Evolutionary conservation across 2,888 invertebrate species (phyloP), one percentile per base, ranked within the genome.

Genomic region (Andrena haemorrhoa): DNA sequence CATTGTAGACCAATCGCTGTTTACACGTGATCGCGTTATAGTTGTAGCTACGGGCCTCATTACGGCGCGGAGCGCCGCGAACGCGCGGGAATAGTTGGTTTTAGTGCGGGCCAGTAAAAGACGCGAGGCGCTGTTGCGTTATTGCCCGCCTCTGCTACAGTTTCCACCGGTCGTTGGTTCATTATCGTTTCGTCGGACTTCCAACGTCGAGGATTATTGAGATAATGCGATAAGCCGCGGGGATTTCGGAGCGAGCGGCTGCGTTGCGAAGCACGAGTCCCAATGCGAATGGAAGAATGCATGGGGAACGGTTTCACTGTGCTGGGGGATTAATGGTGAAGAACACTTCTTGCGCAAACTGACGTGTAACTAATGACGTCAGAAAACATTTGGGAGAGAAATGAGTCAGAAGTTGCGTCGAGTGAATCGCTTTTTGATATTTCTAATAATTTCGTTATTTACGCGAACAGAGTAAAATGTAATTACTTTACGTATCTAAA

Each of bases 1-100:
- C 63, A 81, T 83, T 77, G 80, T 85, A 66, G 70, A 60, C 73
- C 56, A 70, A 41, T 69, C 64, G 82, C 82, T 79, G 87, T 88
- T 88, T 89, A 84, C 87, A 82, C 80, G 87, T 88, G 84, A 87
- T 86, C 86, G 75, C 53, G 61, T 83, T 84, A 84, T 80, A 80
- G 77, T 79, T 78, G 23, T 51, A 75, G 82, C 82, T 65, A 71
- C 68, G 75, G 80, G 47, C 53, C 78, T 85, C 81, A 76, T 85
- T 87, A 80, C 77, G 47, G 86, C 35, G 16, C 61, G 47, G 63
- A 56, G 68, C 64, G 77, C 64, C 49, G 75, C 78, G 75, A 87
- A 76, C 79, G 75, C 76, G 86, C 76, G 78, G 74, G 68, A 85
- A 87, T 75, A 58, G 86, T 74, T 78, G 20, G 87, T 87, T 86